Evolutionary conservation across 2,888 invertebrate species (phyloP).

Genomic region (Perizoma flavofasciatum): DNA sequence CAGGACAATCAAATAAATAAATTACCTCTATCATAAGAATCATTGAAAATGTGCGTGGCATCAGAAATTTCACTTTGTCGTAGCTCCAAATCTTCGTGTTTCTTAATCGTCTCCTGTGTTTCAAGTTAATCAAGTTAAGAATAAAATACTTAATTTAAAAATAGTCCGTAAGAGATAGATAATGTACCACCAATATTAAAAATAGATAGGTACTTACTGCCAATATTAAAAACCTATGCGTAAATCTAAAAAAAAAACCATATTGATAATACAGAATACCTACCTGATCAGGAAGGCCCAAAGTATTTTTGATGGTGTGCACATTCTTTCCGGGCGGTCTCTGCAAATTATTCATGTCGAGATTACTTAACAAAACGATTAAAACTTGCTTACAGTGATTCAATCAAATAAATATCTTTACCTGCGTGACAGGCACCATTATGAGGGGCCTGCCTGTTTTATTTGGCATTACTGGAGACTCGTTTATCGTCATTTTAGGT

Average conservation of each 20-base stretch:
- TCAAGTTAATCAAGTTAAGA: conserved; percentile 4
- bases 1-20: not conserved
- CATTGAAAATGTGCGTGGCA: conserved; percentile 23
- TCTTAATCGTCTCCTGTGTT: conserved; percentile 58
- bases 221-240: too few species aligned
- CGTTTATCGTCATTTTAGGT: conserved; percentile 43
- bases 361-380: conserved; percentile 15
- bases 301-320: conserved; percentile 27
- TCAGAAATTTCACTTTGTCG: conserved; percentile 43
- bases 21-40: conserved; percentile 49
- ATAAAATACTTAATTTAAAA: not conserved
- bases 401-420: conserved; percentile 21
- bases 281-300: conserved; percentile 56
- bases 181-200: too few species aligned
- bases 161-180: too few species aligned
- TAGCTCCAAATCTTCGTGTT: conserved; percentile 56
- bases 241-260: not conserved
- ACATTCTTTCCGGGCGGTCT: conserved; percentile 35
- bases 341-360: conserved; percentile 32
- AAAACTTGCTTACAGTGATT: not conserved
- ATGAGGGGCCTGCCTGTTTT: conserved; percentile 45
- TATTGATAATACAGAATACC: not conserved
- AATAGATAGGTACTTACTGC: too few species aligned
- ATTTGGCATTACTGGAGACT: conserved; percentile 22
- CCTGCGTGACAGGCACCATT: conserved; percentile 50